These are phyloP conservation scores for Metridium senile DNA, from an alignment of 92 coral and sea anemone species.

Conservation along the genomic window DNA sequence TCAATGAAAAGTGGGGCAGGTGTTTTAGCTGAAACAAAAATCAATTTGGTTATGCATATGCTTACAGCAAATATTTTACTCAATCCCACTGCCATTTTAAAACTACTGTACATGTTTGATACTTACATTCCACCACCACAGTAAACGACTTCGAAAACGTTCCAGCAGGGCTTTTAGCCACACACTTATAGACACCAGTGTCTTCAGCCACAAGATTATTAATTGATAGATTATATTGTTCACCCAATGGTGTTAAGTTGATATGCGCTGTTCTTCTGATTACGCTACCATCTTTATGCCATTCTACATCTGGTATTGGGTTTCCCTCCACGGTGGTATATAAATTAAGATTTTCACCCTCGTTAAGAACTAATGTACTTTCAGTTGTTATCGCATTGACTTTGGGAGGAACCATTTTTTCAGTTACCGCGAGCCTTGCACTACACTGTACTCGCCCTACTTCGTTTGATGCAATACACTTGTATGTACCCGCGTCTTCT, in stretches of 20 bases:
- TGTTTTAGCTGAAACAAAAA: constrained; percentile 51
- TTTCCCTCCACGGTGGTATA: constrained; percentile 74
- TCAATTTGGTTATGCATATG: not conserved
- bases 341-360: constrained; percentile 81
- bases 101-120: no score
- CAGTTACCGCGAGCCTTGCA: constrained; percentile 80
- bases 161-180: constrained; percentile 88
- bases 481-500: constrained; percentile 79
- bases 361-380: constrained; percentile 65
- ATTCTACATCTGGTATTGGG: constrained; percentile 87
- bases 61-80: not conserved
- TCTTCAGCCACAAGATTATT: constrained; percentile 69
- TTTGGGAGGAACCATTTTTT: constrained; percentile 72
- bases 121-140: constrained; percentile 84
- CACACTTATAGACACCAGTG: constrained; percentile 90
- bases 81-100: no score
- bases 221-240: constrained; percentile 62
- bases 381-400: constrained; percentile 74
- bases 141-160: constrained; percentile 72
- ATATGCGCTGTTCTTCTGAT: constrained; percentile 70
- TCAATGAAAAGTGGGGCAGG: constrained; percentile 82
- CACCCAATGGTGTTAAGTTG: constrained; percentile 69
- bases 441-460: constrained; percentile 87
- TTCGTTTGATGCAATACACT: constrained; percentile 79
- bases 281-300: constrained; percentile 90